phyloP scores from a whole-genome alignment of 2,888 invertebrate species.

The Copidosoma aretas region DNA sequence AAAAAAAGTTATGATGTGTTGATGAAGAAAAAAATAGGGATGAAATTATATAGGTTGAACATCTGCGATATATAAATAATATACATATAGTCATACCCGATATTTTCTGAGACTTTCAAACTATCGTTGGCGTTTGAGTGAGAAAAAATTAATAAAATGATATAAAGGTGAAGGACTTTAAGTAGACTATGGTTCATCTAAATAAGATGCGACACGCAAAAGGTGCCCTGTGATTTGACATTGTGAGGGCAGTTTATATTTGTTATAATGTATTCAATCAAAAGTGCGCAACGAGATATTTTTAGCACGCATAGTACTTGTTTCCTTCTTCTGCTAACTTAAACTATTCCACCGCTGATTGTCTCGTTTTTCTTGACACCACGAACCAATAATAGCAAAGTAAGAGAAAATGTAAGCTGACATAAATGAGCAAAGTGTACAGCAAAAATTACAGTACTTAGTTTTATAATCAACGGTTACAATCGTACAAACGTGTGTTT shows the following conservation, averaged over 20 bases:
- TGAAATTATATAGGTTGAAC: conserved; percentile 10
- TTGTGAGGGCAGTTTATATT: conserved; percentile 14
- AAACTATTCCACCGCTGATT: conserved; percentile 39
- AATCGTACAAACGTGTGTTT: conserved; percentile 23
- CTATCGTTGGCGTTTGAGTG: conserved; percentile 20
- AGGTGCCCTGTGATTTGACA: conserved; percentile 7
- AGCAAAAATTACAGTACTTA: conserved; percentile 41
- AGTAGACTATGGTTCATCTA: too few relatives aligned
- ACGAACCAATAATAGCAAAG: conserved; percentile 34
- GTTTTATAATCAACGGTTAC: conserved; percentile 25
- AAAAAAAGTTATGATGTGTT: not conserved
- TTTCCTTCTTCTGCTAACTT: conserved; percentile 12
- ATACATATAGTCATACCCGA: conserved; percentile 30
- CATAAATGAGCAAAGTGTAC: conserved; percentile 31
- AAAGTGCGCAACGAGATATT: conserved; percentile 26
- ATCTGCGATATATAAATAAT: conserved; percentile 23
- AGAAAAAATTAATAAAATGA: not conserved
- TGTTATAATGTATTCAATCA: conserved; percentile 32
- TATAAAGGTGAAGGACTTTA: too few relatives aligned
- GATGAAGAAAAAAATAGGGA: conserved; percentile 19
- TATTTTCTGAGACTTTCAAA: conserved; percentile 18
- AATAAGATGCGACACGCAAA: not conserved
- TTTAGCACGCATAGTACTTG: not conserved
- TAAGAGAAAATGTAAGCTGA: conserved; percentile 36
- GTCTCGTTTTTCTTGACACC: conserved; percentile 39